Percentiles rank a stretch among this genome's conserved stretches.
Conservation (phyloP, 2,113 vertebrate genomes). For the Lycaon pictus region DNA sequence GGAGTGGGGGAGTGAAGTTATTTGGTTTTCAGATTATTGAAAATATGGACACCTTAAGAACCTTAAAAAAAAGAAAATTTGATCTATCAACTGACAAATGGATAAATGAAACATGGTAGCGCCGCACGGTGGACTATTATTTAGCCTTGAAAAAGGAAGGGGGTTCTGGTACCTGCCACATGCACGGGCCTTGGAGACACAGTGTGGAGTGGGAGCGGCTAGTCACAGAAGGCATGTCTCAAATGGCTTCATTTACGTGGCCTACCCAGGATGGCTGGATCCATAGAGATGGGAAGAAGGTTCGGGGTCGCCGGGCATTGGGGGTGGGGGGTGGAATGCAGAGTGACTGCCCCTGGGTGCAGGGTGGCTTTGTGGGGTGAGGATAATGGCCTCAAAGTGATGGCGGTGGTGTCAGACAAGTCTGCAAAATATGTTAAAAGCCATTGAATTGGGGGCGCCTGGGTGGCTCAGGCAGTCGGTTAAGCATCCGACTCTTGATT, state of each 20-base stretch:
- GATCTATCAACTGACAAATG: too few species aligned
- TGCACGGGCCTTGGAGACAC: not conserved
- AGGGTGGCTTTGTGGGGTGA: not conserved
- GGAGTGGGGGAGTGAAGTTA: fast-evolving
- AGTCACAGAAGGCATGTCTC: not conserved
- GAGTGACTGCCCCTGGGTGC: fast-evolving
- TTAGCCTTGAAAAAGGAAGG: not conserved
- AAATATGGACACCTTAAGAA: not conserved
- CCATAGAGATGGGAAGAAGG: not conserved
- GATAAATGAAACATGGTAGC: fast-evolving
- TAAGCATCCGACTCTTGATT: too few species aligned
- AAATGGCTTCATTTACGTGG: fast-evolving
- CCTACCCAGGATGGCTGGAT: not conserved
- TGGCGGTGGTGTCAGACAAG: fast-evolving
- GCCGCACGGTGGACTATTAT: fast-evolving
- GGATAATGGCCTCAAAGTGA: not conserved
- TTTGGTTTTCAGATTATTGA: not conserved
- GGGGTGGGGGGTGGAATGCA: not conserved
- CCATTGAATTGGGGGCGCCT: too few species aligned
- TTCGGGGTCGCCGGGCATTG: not conserved
- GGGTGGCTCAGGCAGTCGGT: too few species aligned
- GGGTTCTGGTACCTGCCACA: fast-evolving
- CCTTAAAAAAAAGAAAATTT: not conserved
- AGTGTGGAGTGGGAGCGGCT: not conserved
- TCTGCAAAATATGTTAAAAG: too few species aligned